These are phyloP conservation scores for Indri indri DNA, from an alignment of 2,113 vertebrate genomes.

Conservation along the genomic window DNA sequence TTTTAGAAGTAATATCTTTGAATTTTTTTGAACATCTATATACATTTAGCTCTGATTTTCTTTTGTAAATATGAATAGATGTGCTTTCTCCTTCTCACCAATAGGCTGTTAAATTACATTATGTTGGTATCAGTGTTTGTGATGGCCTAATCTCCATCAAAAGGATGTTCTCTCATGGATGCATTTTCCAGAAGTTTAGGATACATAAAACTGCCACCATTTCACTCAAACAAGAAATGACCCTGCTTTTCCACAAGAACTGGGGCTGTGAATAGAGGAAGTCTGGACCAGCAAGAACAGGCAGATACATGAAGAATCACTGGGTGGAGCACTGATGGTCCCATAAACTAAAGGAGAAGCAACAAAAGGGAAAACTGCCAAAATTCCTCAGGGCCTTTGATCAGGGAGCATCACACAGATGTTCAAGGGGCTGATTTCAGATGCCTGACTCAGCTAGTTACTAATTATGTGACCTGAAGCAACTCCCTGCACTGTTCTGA, in stretches of 20 bases:
- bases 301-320: background rate
- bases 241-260: background rate
- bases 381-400: background rate
- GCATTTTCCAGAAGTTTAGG: background rate
- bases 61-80: background rate
- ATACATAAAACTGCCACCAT: background rate
- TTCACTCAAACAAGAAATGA: background rate
- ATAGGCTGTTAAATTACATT: background rate
- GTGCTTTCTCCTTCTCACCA: background rate
- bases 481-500: background rate
- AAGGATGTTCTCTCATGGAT: background rate
- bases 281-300: background rate
- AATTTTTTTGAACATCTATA: background rate
- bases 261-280: background rate
- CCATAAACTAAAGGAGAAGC: background rate
- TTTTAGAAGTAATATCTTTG: background rate
- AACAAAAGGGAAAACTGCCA: background rate
- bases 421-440: background rate
- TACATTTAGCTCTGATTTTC: background rate
- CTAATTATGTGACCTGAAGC: background rate
- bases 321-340: background rate
- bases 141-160: background rate
- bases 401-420: background rate
- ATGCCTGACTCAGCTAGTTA: background rate
- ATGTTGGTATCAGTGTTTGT: background rate